Evolutionary conservation across 37 sponge, comb jelly and placozoan genomes (phyloP).

Genomic region (Mnemiopsis leidyi): DNA sequence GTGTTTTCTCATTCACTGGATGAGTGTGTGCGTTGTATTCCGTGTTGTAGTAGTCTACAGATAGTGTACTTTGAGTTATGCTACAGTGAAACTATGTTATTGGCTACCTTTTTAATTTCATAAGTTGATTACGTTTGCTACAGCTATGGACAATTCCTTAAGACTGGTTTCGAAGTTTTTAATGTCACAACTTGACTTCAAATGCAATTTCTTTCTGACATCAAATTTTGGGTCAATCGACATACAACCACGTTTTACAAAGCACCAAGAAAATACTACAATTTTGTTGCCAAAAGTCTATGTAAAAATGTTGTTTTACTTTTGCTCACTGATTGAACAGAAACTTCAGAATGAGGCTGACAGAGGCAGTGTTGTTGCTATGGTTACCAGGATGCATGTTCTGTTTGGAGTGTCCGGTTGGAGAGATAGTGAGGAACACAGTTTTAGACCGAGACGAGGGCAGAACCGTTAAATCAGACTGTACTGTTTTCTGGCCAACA

Average conservation of each 20-base stretch:
- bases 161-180: neutral
- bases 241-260: no score
- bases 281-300: neutral
- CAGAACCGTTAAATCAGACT: neutral
- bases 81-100: no score
- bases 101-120: no score
- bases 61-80: neutral
- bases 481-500: conserved; percentile 25
- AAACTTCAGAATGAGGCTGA: neutral
- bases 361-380: neutral
- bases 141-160: neutral
- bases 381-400: neutral
- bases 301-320: neutral
- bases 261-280: no score
- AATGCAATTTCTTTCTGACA: neutral
- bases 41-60: neutral
- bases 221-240: neutral
- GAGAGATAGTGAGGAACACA: neutral
- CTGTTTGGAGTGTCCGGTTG: neutral
- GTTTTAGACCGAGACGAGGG: conserved; percentile 29
- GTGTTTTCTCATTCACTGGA: neutral
- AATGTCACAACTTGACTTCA: neutral
- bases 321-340: neutral
- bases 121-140: neutral
- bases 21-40: neutral